A percentile compares a stretch with the other conserved stretches of the same genome.
Evolutionary conservation across 2,797 vertebrate species (phyloP).

Genomic region (Muraenolepis orangiensis): DNA sequence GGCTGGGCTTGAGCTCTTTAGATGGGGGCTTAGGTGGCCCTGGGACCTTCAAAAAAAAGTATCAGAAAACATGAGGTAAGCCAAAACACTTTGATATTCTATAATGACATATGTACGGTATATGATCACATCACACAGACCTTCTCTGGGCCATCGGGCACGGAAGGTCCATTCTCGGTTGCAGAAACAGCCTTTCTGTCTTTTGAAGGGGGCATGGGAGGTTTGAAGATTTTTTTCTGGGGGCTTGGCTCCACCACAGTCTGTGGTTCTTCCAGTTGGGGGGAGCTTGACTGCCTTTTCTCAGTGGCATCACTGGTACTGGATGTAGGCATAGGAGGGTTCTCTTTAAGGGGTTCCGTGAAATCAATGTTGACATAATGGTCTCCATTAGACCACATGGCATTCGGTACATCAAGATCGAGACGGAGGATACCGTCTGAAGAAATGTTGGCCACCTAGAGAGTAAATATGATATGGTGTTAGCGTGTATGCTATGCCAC

Average conservation of each 20-base stretch:
- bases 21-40: constrained; percentile 57
- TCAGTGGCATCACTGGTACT: background rate
- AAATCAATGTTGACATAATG: constrained; percentile 36
- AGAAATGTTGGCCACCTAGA: constrained; percentile 79
- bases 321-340: constrained; percentile 59
- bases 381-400: constrained; percentile 66
- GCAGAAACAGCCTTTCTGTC: constrained; percentile 32
- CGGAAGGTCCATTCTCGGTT: constrained; percentile 32
- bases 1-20: constrained; percentile 55
- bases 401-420: constrained; percentile 79
- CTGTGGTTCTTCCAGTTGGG: constrained; percentile 31
- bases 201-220: constrained; percentile 60
- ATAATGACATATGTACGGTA: background rate
- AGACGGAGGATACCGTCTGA: constrained; percentile 84
- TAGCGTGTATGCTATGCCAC: background rate
- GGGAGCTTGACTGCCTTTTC: constrained; percentile 42
- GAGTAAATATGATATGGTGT: background rate
- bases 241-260: constrained; percentile 29
- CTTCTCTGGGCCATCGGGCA: constrained; percentile 33
- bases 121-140: constrained; percentile 31
- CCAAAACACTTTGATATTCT: background rate
- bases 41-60: constrained; percentile 38
- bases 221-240: constrained; percentile 58
- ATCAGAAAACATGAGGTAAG: background rate
- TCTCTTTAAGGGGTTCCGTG: constrained; percentile 55